phyloP scores from a whole-genome alignment of 2,888 invertebrate species.

The Atrina japonica region DNA sequence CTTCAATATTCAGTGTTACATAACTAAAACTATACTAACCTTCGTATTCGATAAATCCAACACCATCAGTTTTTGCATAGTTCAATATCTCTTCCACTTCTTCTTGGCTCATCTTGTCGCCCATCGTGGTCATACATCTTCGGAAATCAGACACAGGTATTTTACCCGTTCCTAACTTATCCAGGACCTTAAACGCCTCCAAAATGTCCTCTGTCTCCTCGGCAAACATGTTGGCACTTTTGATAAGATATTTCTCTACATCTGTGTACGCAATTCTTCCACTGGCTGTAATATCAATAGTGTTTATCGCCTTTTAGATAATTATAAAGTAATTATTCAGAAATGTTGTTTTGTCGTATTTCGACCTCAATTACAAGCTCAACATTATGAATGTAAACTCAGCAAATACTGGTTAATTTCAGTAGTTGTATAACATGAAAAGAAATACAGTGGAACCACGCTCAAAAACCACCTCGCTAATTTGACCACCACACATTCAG shows the following conservation, averaged over 20 bases:
- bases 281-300: constrained; percentile 55
- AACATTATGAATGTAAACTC: no score
- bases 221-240: constrained; percentile 64
- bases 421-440: no score
- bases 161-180: constrained; percentile 66
- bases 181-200: constrained; percentile 70
- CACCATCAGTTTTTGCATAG: constrained; percentile 62
- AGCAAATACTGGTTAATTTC: no score
- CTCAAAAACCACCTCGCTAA: no score
- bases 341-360: no score
- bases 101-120: constrained; percentile 71
- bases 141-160: constrained; percentile 69
- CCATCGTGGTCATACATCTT: constrained; percentile 74
- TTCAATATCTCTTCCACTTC: constrained; percentile 72
- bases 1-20: no score
- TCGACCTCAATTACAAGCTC: no score
- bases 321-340: no score
- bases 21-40: constrained; percentile 57
- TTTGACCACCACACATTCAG: no score
- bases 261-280: constrained; percentile 70
- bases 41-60: constrained; percentile 69
- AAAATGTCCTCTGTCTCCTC: constrained; percentile 71
- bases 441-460: no score
- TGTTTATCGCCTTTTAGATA: not conserved
- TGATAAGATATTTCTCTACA: constrained; percentile 67